phyloP scores from a whole-genome alignment of 2,113 vertebrate genomes.

The Phrynosoma platyrhinos region DNA sequence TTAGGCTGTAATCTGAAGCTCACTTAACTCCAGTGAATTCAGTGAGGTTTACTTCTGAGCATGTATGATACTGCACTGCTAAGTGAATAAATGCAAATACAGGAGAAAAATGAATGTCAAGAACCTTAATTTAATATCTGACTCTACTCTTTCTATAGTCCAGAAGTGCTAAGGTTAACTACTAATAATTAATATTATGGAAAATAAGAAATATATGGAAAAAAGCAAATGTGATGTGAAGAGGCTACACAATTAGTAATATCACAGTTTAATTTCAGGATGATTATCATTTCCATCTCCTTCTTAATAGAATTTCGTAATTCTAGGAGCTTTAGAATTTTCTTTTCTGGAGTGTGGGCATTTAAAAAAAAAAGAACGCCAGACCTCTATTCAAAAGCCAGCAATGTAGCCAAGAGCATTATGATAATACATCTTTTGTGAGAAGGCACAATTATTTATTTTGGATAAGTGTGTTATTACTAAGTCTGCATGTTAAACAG shows the following conservation, averaged over 20 bases:
- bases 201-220: not conserved
- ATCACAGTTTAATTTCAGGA: constrained; percentile 47
- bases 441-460: constrained; percentile 48
- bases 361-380: not conserved
- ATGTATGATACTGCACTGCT: not conserved
- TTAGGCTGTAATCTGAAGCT: not conserved
- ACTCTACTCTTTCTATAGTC: not conserved
- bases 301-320: constrained; percentile 40
- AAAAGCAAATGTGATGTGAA: constrained; percentile 17
- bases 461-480: constrained; percentile 39
- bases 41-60: no score
- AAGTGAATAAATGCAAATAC: not conserved
- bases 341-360: constrained; percentile 12
- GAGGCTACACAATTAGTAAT: constrained; percentile 48
- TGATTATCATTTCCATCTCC: constrained; percentile 60
- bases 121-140: not conserved
- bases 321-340: constrained; percentile 52
- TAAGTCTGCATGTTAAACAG: constrained; percentile 40
- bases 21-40: not conserved
- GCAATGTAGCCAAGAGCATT: constrained; percentile 40
- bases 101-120: not conserved
- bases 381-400: constrained; percentile 53
- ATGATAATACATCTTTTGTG: constrained; percentile 58
- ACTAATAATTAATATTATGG: constrained; percentile 3
- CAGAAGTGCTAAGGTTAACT: not conserved